Evolutionary conservation across 2,888 invertebrate genomes (phyloP).

Genomic region (Rugalucina vietnamica): DNA sequence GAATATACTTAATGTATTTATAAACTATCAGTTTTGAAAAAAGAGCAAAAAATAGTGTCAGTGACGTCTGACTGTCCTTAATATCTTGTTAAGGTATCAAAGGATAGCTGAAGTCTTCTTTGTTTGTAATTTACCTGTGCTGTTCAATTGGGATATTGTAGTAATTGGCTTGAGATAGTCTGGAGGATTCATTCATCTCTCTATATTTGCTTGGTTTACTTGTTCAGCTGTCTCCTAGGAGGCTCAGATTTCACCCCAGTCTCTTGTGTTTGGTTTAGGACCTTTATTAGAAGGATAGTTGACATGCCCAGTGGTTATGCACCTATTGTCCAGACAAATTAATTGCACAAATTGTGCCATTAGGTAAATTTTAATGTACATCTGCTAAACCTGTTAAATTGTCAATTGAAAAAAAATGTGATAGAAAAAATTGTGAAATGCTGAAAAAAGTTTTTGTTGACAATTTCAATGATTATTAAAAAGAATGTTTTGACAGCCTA

Average conservation of each 20-base stretch:
- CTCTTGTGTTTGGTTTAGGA: background rate
- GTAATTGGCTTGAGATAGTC: too few relatives aligned
- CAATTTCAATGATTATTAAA: background rate
- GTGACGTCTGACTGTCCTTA: too few relatives aligned
- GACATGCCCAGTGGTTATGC: background rate
- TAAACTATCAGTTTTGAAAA: too few relatives aligned
- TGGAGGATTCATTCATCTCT: too few relatives aligned
- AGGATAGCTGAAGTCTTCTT: background rate
- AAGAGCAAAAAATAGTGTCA: too few relatives aligned
- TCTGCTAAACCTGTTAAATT: conserved; percentile 11
- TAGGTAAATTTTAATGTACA: conserved; percentile 5
- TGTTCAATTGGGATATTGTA: background rate
- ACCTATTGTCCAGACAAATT: background rate
- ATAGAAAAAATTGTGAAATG: background rate
- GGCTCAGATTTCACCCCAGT: background rate
- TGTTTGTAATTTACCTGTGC: background rate
- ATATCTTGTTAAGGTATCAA: conserved; percentile 5
- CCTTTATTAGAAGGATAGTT: background rate
- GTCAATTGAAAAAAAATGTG: background rate
- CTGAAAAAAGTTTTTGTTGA: background rate
- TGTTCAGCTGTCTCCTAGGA: background rate
- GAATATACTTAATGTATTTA: too few relatives aligned
- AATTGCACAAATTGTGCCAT: conserved; percentile 1
- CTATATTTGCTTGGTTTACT: background rate
- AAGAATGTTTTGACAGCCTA: conserved; percentile 2